phyloP scores from a whole-genome alignment of 2,888 invertebrate species.

The Zele albiditarsus region DNA sequence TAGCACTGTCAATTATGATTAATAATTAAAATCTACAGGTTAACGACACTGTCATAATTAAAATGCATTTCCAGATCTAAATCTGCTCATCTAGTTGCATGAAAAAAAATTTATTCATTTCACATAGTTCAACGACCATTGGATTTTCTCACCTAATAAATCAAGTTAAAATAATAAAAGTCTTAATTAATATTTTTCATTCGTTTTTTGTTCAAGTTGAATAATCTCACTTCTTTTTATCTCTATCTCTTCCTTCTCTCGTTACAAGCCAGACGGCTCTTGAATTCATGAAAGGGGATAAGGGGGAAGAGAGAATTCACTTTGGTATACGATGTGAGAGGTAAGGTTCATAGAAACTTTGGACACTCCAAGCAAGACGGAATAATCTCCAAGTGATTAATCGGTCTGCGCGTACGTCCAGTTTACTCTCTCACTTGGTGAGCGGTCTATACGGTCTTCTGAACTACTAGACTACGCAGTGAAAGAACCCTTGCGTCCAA shows the following conservation, averaged over 20 bases:
- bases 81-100: neutral
- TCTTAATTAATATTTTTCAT: conserved; percentile 1
- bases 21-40: neutral
- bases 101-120: neutral
- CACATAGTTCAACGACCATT: neutral
- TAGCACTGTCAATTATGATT: neutral
- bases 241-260: neutral
- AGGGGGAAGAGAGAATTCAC: conserved; percentile 1
- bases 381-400: conserved; percentile 15
- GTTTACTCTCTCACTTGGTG: neutral
- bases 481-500: neutral
- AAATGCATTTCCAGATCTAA: neutral
- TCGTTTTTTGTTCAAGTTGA: neutral
- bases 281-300: conserved; percentile 18
- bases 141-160: neutral
- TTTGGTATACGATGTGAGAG: neutral
- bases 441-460: neutral
- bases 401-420: conserved; percentile 19
- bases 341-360: conserved; percentile 10
- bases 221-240: neutral
- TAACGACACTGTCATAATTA: neutral
- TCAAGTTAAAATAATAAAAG: neutral
- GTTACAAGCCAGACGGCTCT: neutral
- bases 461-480: neutral
- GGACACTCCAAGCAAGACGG: conserved; percentile 19